Evolutionary conservation across 2,113 vertebrate species (phyloP), one percentile per base, ranked within the genome.

Genomic region (Orthochromis malagaraziensis): DNA sequence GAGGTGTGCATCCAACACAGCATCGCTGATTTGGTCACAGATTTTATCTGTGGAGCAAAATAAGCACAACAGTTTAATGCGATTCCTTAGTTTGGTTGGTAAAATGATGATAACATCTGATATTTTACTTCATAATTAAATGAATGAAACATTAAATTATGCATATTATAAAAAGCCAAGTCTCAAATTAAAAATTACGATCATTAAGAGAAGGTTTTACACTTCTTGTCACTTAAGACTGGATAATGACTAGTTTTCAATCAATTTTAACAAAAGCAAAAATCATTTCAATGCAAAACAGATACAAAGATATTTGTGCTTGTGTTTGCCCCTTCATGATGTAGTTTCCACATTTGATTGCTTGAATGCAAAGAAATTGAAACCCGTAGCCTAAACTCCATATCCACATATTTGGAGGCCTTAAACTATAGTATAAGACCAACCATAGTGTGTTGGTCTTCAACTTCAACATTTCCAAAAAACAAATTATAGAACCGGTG

Each of bases 21-120:
- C 96, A 24, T 97, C 96, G 38, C 96, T 97, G 93, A 97, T 97
- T 80, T 96, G 96, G 91, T 97, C 96, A 88, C 96, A 97, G 38
- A 97, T 95, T 84, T 97, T 97, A 92, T 94, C 96, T 97, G 94
- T 47, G n/a, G 40, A 89, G 73, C 2, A 85, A 83, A 6, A n/a
- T 6, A 45, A 26, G 14, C 40, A 73, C 8, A 75, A 47, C 24
- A 75, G 14, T 47, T 75, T 10, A 47, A 19, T 75, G 24, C 1
- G 4, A 47, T 17, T 19, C 42, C 14, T 29, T 75, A 45, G 65
- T 29, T 75, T 11, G 24, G 40, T 47, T 75, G 21, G 40, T 29
- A 29, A 75, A 45, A 75, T 75, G 3, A 16, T 1, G 0, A 29
- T 16, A 45, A 29, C 40, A 47, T 10, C 40, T 73, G 14, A 47